phyloP scores from a whole-genome alignment of 23 tunicate species.

The Trididemnum nubilum region DNA sequence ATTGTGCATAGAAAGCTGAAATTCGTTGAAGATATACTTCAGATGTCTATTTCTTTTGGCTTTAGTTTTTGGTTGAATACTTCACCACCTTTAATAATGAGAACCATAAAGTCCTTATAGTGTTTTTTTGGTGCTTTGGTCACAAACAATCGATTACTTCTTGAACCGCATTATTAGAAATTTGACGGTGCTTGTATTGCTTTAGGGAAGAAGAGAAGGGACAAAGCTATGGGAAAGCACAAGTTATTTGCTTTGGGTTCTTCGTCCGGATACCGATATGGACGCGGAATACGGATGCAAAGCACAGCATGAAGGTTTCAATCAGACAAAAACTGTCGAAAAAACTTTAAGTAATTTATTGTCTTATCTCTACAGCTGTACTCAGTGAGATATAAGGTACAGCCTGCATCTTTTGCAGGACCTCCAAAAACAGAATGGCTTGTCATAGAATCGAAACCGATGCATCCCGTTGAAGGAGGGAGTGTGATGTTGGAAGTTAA shows the following conservation, averaged over 20 bases:
- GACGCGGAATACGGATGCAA: constrained; percentile 42
- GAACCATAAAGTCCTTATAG: too few species aligned
- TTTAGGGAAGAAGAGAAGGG: neutral
- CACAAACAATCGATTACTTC: too few species aligned
- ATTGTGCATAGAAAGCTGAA: too few species aligned
- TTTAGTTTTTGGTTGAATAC: too few species aligned
- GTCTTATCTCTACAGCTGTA: neutral
- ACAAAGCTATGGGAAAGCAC: constrained; percentile 31
- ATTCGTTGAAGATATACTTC: too few species aligned
- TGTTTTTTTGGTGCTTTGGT: too few species aligned
- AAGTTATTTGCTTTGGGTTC: constrained; percentile 37
- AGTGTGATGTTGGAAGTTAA: constrained; percentile 31
- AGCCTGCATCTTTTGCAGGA: constrained; percentile 19
- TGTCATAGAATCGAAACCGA: constrained; percentile 23
- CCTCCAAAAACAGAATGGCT: constrained; percentile 29
- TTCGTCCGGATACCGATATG: constrained; percentile 15
- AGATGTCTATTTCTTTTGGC: too few species aligned
- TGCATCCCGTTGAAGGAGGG: constrained; percentile 6
- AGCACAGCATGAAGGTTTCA: constrained; percentile 33
- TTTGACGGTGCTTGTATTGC: too few species aligned
- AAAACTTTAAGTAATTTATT: constrained; percentile 24
- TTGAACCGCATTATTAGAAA: too few species aligned
- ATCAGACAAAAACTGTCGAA: neutral
- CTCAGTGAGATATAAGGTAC: too few species aligned
- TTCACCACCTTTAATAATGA: too few species aligned